phyloP scores from a whole-genome alignment of 2,888 invertebrate genomes.

The Choreutis nemorana region DNA sequence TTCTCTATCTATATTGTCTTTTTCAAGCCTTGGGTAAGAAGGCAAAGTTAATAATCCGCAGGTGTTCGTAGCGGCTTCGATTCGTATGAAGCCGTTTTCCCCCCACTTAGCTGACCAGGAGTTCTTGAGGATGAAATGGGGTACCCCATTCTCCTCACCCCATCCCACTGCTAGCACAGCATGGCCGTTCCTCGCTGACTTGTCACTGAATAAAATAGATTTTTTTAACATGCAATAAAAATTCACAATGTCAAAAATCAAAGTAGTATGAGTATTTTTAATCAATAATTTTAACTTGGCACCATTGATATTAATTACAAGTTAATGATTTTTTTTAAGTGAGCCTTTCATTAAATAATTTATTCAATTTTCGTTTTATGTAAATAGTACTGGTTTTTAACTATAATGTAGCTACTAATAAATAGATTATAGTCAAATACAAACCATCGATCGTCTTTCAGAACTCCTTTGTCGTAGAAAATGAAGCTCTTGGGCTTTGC shows the following conservation, averaged over 20 bases:
- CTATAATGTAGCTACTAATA: too few relatives aligned
- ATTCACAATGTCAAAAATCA: too few relatives aligned
- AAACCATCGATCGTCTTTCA: slow-evolving; percentile 41
- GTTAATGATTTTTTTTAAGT: too few relatives aligned
- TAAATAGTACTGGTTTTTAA: too few relatives aligned
- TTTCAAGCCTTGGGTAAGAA: slow-evolving; percentile 32
- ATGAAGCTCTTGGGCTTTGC: slow-evolving; percentile 25
- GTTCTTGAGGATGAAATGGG: slow-evolving; percentile 49
- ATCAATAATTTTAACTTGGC: too few relatives aligned
- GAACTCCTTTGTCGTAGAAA: slow-evolving; percentile 30
- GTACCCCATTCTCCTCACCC: slow-evolving; percentile 26
- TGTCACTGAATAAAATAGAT: slow-evolving; percentile 21
- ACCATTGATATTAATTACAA: too few relatives aligned
- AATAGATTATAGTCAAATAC: slow-evolving; percentile 5
- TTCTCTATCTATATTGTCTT: too few relatives aligned
- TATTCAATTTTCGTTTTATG: too few relatives aligned
- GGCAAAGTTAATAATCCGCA: slow-evolving; percentile 40
- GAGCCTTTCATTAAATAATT: too few relatives aligned
- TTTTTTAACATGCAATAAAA: too few relatives aligned
- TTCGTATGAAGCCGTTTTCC: slow-evolving; percentile 33
- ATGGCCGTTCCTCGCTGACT: slow-evolving; percentile 23
- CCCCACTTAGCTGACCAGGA: slow-evolving; percentile 41
- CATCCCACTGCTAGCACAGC: slow-evolving; percentile 50
- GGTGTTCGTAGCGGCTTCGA: slow-evolving; percentile 37
- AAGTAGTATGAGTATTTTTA: too few relatives aligned